Evolutionary conservation across 2,888 invertebrate genomes (phyloP), one percentile per base, ranked within the genome.

Genomic region (Drosophila gaucha): DNA sequence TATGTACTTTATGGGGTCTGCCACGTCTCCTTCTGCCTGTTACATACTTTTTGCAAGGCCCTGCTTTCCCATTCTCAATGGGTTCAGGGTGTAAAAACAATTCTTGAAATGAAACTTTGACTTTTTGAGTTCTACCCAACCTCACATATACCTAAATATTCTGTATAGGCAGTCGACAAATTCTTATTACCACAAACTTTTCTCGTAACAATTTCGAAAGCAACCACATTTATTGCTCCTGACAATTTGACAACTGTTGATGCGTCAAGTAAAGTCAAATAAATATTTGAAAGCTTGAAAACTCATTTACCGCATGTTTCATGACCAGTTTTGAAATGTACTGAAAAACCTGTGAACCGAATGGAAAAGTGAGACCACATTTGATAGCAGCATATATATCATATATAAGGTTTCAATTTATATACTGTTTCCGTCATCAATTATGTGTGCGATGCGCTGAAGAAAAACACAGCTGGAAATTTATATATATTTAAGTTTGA

Each of bases 361-460:
- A 52, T 30, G 30, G 52, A 31, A 30, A 31, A 12, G 30, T n/a
- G n/a, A n/a, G n/a, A n/a, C n/a, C n/a, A n/a, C n/a, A n/a, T n/a
- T n/a, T n/a, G n/a, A n/a, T n/a, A n/a, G n/a, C n/a, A n/a, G n/a
- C n/a, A 38, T 38, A 28, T 58, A 43, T 58, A 47, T 56, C 51
- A 67, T 49, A 41, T 39, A 18, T 52, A 10, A 28, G 28, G 18
- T 3, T 44, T 9, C 28, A 41, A 65, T 59, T 69, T 41, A 59
- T 56, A 57, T 6, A 65, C 44, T 56, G 43, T 22, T 50, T 39
- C 43, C 38, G 46, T 69, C 74, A 73, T 73, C 73, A 73, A 73
- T 74, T 69, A 65, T 57, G 51, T 68, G 20, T 56, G 54, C 12
- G 44, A 36, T 33, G 56, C 67, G 41, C 52, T 16, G 35, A 38